phyloP scores from a whole-genome alignment of 1,140 invertebrate genomes.

The Homalodisca vitripennis region DNA sequence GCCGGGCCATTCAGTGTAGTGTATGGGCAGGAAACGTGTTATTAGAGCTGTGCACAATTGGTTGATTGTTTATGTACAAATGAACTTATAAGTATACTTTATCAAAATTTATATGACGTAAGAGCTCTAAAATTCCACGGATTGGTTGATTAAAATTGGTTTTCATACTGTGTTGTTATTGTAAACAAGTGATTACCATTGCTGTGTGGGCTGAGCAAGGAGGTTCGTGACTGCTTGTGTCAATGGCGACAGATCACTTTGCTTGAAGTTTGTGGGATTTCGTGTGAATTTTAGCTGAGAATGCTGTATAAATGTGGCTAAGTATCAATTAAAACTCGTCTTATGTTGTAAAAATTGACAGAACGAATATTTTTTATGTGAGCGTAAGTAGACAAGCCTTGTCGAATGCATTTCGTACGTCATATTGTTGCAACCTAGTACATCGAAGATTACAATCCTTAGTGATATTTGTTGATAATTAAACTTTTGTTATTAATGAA shows the following conservation, averaged over 20 bases:
- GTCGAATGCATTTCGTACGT: background rate
- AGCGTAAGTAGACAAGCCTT: conserved; percentile 1
- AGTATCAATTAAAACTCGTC: background rate
- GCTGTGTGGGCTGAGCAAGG: background rate
- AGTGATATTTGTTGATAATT: background rate
- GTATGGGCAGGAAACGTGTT: conserved; percentile 16
- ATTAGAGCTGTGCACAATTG: conserved; percentile 19
- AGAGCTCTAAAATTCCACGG: background rate
- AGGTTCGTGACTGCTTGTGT: conserved; percentile 13
- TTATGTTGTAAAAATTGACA: background rate
- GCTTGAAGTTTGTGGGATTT: background rate
- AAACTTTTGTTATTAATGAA: background rate
- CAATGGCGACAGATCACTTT: conserved; percentile 21
- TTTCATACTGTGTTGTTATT: conserved; percentile 3
- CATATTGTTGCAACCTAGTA: conserved; percentile 5
- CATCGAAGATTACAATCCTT: background rate
- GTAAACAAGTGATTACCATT: conserved; percentile 10
- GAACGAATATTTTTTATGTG: background rate
- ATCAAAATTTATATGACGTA: background rate
- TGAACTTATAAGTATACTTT: background rate
- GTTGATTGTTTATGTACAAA: conserved; percentile 16
- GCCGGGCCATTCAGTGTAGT: conserved; percentile 22
- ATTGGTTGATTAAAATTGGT: background rate
- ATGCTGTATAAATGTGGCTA: background rate
- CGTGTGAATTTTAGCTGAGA: background rate